Evolutionary conservation across 1,140 invertebrate genomes (phyloP), one percentile per base, ranked within the genome.

Genomic region (Drosophila yakuba): DNA sequence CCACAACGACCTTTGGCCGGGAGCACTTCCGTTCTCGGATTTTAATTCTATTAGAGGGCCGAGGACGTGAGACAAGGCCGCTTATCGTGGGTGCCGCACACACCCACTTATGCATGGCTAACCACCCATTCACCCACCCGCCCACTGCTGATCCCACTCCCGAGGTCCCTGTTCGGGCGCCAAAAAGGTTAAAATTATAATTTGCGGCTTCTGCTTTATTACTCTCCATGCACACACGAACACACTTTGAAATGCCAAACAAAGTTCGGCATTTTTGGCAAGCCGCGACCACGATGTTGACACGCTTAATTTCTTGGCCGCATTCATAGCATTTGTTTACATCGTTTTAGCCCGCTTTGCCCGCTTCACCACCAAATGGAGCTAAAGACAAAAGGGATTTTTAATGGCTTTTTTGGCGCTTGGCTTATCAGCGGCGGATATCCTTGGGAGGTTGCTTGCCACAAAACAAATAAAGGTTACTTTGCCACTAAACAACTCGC

Each of bases 241-340:
- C 67, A 62, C 60, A 78, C 67, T 71, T 77, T 60, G 59, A 54
- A 76, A 28, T 64, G 69, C 76, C 44, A 61, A 62, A 74, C 43
- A 59, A 72, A 80, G 78, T 82, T 90, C 69, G 84, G 83, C 85
- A 85, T 89, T 79, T 89, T 63, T 71, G 67, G 67, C 52, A 80
- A 71, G 80, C 80, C 66, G 67, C 67, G 66, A 69, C 68, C 68
- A 71, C 56, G 51, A 59, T 59, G 75, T 82, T 80, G 82, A 82
- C 82, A 88, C 79, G 83, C 75, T 86, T 86, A 88, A 90, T 90
- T 88, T 88, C 83, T 83, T 88, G 84, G 86, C 82, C 79, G 66
- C 75, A 79, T 86, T 86, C 85, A 90, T 74, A 69, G 75, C 86
- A 90, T 76, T 90, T 90, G 85, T 81, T 90, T 69, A 63, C 85